Base-by-base conservation (phyloP, 2,888 invertebrate genomes). In the Lacanobia oleracea region DNA sequence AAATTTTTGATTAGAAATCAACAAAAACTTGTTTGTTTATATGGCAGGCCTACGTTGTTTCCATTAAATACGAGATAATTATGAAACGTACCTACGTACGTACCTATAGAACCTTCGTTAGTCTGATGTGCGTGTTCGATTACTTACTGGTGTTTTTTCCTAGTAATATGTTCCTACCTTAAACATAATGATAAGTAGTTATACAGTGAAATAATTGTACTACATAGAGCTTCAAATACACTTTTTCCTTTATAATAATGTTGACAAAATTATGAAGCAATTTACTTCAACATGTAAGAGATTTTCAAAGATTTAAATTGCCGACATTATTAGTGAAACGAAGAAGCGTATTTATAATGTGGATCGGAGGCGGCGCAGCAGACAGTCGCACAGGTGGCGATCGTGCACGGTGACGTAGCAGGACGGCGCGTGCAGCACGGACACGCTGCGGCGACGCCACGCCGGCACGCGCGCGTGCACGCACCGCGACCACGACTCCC, bases 301-400 rank as follows among this genome's bases (percentile, higher is more conserved):
- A 53, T 45, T 7, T 10, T 53, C 3, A 62, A 50, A 33, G 5
- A 43, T 62, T 48, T 2, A 18, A 60, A 45, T n/a, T 27, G 27
- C 8, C 45, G 12, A 51, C 33, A 63, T 60, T 64, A 57, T 37
- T n/a, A 12, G 18, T 5, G 21, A 50, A 60, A 40, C 45, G 53
- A 53, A 63, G 23, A 59, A 54, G 7, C 12, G 33, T 60, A 5
- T 71, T 66, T 67, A 74, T 62, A 60, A 56, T 61, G 54, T 27
- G 21, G 76, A 74, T 63, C 57, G 63, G 37, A 65, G 64, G 74
- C 76, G 73, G 72, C 86, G 79, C 60, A 95, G 90, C 53, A 92
- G 88, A 81, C 95, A 95, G 87, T 93, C 88, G 84, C 95, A 95
- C 78, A 88, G 90, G 59, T 89, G 90, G 67, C 86, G 82, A 69